Conservation (phyloP, 1,140 invertebrate genomes). For the Mactra quadrangularis region DNA sequence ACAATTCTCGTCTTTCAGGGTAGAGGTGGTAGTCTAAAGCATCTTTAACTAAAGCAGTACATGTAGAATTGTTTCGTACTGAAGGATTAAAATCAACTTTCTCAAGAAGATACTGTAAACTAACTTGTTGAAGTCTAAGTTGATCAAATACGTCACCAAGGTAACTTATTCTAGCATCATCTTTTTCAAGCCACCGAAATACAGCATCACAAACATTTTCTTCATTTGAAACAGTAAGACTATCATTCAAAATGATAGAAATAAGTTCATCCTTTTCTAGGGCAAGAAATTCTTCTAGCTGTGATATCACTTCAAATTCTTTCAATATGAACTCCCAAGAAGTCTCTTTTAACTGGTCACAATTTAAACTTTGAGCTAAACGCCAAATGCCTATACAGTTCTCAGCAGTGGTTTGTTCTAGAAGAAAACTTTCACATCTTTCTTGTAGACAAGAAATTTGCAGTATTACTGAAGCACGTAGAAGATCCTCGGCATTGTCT, state of each 20-base stretch:
- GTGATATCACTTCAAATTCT: constrained; percentile 70
- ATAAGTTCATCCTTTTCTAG: constrained; percentile 71
- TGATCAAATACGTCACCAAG: constrained; percentile 68
- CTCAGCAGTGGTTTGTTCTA: constrained; percentile 62
- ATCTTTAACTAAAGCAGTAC: constrained; percentile 60
- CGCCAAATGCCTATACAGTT: constrained; percentile 71
- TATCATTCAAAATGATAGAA: constrained; percentile 69
- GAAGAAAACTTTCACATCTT: constrained; percentile 71
- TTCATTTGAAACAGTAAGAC: constrained; percentile 66
- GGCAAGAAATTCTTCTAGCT: constrained; percentile 63
- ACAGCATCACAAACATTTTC: constrained; percentile 69
- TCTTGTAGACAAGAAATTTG: constrained; percentile 71
- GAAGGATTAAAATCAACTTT: constrained; percentile 62
- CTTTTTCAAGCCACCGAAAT: constrained; percentile 69
- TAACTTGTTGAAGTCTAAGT: constrained; percentile 66
- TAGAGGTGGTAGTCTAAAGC: constrained; percentile 72
- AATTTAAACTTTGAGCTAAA: constrained; percentile 67
- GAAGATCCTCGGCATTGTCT: constrained; percentile 68
- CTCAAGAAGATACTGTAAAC: constrained; percentile 72
- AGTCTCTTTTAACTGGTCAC: constrained; percentile 66
- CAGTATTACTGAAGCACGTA: constrained; percentile 68
- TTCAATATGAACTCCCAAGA: constrained; percentile 68
- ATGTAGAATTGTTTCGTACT: constrained; percentile 41
- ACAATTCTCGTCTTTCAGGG: constrained; percentile 70
- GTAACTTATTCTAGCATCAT: constrained; percentile 59